A percentile compares a stretch with the other conserved stretches of the same genome.
Conservation (phyloP, 2,888 invertebrate species). For the Cacoxenus indagator region DNA sequence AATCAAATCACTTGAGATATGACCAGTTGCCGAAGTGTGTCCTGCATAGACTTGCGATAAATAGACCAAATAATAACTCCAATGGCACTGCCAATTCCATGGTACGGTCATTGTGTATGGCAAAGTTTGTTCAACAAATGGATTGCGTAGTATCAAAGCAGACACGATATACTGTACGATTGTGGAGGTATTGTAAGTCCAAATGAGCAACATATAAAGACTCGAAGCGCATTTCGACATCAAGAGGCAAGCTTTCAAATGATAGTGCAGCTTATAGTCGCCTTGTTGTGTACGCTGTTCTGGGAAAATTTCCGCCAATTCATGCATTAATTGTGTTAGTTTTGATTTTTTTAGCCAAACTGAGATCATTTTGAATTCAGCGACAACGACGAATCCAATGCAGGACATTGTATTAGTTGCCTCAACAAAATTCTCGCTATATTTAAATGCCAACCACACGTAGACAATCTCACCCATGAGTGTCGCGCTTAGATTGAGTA, state of each 20-base stretch:
- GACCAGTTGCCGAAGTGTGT: conserved; percentile 42
- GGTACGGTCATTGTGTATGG: conserved; percentile 44
- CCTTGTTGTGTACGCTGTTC: conserved; percentile 29
- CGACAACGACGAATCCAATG: conserved; percentile 58
- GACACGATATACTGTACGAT: conserved; percentile 51
- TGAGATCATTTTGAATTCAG: conserved; percentile 57
- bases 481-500: conserved; percentile 30
- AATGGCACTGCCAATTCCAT: conserved; percentile 40
- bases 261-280: conserved; percentile 36
- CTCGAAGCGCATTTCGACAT: conserved; percentile 52
- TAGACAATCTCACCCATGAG: conserved; percentile 49
- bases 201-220: conserved; percentile 62
- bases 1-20: conserved; percentile 54
- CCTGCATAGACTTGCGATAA: conserved; percentile 41
- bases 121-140: conserved; percentile 21
- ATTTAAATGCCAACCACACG: conserved; percentile 44
- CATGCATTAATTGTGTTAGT: conserved; percentile 46
- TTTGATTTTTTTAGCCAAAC: conserved; percentile 53
- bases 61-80: conserved; percentile 46
- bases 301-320: conserved; percentile 52
- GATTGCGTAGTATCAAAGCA: conserved; percentile 23
- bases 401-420: conserved; percentile 59
- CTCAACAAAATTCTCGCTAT: conserved; percentile 50
- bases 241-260: conserved; percentile 41
- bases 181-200: conserved; percentile 62